These are phyloP conservation scores for Aptenodytes forsteri DNA, from an alignment of 2,113 vertebrate genomes.

Conservation along the genomic window DNA sequence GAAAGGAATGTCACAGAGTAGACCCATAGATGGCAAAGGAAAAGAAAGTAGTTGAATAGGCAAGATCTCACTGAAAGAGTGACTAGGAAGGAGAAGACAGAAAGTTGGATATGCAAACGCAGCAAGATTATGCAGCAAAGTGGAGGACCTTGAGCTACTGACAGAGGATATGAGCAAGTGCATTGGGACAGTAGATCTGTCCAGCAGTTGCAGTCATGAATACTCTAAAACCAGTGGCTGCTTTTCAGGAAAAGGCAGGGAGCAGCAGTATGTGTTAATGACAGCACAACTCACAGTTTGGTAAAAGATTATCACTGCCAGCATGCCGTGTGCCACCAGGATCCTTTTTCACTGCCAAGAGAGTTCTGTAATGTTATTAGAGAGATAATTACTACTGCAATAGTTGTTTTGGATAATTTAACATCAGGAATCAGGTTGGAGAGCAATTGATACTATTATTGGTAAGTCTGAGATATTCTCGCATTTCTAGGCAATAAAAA, in stretches of 20 bases:
- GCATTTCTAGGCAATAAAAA: neutral
- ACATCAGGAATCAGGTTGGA: neutral
- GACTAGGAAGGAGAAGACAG: neutral
- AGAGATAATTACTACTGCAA: neutral
- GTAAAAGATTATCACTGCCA: neutral
- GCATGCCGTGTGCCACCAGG: neutral
- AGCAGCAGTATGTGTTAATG: neutral
- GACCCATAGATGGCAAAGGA: neutral
- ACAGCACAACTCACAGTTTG: neutral
- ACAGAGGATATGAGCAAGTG: neutral
- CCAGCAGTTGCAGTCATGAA: neutral
- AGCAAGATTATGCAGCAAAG: neutral
- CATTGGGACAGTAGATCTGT: neutral
- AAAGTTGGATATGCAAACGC: neutral
- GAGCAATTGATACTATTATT: neutral
- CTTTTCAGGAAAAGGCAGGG: neutral
- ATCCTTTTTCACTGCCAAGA: neutral
- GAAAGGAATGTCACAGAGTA: neutral
- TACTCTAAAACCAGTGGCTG: neutral
- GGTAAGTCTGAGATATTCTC: neutral
- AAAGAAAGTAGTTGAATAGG: neutral
- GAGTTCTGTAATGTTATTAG: neutral
- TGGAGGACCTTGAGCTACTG: neutral
- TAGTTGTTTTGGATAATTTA: constrained; percentile 21
- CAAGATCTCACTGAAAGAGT: neutral